Evolutionary conservation across 2,113 vertebrate genomes (phyloP).

Genomic region (Pelusios castaneus): DNA sequence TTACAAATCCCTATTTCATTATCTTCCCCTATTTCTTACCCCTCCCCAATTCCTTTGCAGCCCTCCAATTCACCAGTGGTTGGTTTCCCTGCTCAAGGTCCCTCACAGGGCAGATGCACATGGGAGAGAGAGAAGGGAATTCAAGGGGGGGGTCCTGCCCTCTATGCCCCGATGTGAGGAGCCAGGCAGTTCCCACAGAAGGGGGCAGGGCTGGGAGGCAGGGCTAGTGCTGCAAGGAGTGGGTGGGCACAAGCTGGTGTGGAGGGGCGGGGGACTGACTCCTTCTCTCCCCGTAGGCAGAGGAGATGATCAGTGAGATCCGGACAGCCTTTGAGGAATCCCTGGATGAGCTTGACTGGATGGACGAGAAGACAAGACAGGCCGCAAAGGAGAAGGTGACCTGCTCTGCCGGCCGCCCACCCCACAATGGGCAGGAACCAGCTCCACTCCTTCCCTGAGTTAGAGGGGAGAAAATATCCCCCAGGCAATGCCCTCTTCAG

Average conservation of each 20-base stretch:
- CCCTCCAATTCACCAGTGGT: background rate
- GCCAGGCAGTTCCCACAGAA: background rate
- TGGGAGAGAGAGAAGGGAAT: background rate
- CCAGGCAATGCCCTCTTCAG: background rate
- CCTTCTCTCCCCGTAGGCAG: slow-evolving; percentile 80
- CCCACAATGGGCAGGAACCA: background rate
- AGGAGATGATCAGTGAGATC: slow-evolving; percentile 95
- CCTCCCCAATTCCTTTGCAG: background rate
- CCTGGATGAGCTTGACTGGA: slow-evolving; percentile 89
- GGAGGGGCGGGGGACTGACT: background rate
- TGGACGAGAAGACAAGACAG: slow-evolving; percentile 90
- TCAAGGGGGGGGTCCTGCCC: background rate
- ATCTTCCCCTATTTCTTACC: background rate
- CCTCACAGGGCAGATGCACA: background rate
- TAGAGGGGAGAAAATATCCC: background rate
- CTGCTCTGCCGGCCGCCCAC: background rate
- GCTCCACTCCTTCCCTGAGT: background rate
- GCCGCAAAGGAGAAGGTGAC: slow-evolving; percentile 95
- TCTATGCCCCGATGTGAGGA: background rate
- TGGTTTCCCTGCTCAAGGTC: background rate
- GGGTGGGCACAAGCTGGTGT: background rate
- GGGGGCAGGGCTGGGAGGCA: background rate
- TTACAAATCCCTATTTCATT: background rate
- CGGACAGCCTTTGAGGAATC: slow-evolving; percentile 89
- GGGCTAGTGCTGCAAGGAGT: accelerated